These are phyloP conservation scores for Tachuris rubrigastra DNA, from an alignment of 2,113 vertebrate species.

Conservation along the genomic window DNA sequence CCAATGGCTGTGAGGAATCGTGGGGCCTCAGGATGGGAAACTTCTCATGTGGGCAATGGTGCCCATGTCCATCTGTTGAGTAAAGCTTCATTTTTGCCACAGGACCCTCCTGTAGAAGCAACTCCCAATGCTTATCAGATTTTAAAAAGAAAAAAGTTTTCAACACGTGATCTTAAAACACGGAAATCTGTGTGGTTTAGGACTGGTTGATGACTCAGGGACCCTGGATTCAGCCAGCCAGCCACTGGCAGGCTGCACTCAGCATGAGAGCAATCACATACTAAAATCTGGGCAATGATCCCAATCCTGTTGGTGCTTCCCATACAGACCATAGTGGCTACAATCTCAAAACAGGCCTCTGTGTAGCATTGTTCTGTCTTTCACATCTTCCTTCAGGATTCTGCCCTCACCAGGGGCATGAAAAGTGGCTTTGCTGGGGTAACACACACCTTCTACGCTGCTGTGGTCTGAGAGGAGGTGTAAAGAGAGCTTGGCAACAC, in stretches of 20 bases:
- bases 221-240: not conserved
- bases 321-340: not conserved
- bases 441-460: not conserved
- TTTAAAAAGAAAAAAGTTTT: not conserved
- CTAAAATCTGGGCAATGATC: not conserved
- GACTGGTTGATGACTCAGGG: not conserved
- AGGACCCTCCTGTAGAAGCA: not conserved
- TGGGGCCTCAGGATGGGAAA: not conserved
- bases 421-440: not conserved
- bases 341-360: not conserved
- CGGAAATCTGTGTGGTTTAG: not conserved
- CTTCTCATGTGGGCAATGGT: accelerated
- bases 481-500: not conserved
- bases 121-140: not conserved
- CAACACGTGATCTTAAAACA: not conserved
- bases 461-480: not conserved
- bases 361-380: not conserved
- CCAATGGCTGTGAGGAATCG: not conserved
- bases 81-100: not conserved
- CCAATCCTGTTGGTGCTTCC: accelerated
- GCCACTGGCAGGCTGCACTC: not conserved
- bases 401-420: accelerated
- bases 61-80: not conserved
- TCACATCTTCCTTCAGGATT: not conserved
- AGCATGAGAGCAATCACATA: accelerated